These are phyloP conservation scores for Leuciscus waleckii DNA, from an alignment of 2,797 vertebrate genomes.

Conservation along the genomic window DNA sequence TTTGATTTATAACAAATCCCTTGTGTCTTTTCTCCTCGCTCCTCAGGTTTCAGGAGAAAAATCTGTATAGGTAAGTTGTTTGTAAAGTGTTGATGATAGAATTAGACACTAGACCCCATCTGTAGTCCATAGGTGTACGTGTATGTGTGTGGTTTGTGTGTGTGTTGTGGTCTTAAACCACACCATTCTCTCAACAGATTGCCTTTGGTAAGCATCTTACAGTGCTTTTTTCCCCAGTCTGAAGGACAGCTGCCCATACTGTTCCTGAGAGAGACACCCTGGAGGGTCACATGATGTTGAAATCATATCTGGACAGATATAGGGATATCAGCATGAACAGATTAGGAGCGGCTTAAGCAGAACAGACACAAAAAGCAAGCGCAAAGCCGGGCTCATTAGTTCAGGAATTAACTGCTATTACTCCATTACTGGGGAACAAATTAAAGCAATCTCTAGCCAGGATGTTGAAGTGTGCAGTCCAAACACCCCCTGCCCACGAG, in stretches of 20 bases:
- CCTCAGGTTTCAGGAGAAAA: conserved; percentile 45
- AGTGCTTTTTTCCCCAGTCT: conserved; percentile 8
- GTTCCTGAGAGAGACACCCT: conserved; percentile 20
- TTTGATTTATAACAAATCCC: conserved; percentile 17
- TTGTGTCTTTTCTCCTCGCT: conserved; percentile 44
- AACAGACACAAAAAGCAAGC: conserved; percentile 41
- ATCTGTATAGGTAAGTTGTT: conserved; percentile 44
- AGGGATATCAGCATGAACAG: conserved; percentile 40
- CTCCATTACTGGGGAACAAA: conserved; percentile 66
- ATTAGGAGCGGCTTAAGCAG: conserved; percentile 28
- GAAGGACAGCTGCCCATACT: not conserved
- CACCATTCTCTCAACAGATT: conserved; percentile 62
- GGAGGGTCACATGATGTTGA: conserved; percentile 26
- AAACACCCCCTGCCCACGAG: conserved; percentile 69
- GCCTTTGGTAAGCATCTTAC: conserved; percentile 73
- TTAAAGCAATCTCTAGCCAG: conserved; percentile 77
- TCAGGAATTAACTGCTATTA: conserved; percentile 60
- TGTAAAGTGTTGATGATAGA: conserved; percentile 23
- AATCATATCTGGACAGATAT: conserved; percentile 26
- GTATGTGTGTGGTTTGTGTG: conserved; percentile 59
- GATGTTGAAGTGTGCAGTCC: conserved; percentile 74
- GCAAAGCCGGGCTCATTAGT: conserved; percentile 59
- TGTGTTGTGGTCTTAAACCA: conserved; percentile 61
- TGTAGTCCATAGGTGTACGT: conserved; percentile 3
- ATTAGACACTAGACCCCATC: conserved; percentile 18